Base-by-base conservation (phyloP, 1,140 invertebrate species). In the Steinernema khuongi region DNA sequence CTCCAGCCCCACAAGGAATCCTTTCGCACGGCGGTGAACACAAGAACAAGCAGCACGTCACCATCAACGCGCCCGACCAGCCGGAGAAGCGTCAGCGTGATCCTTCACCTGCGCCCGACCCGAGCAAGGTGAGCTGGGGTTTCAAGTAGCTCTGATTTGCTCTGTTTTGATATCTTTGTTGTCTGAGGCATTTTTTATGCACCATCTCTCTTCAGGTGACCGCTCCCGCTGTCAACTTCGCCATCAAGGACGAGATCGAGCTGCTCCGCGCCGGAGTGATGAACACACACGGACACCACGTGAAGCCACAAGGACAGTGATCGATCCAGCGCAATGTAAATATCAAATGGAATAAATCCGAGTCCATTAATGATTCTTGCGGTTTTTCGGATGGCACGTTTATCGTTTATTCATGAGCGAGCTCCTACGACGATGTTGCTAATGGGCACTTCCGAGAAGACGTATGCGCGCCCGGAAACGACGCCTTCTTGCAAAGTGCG, bases 171-270 rank as follows among this genome's bases (percentile, higher is more conserved):
- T 7, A 7, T 60, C 50, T 60, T 4, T 11, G 11, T 60, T 60
- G 50, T 17, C 26, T 60, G 4, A 7, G 19, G 22, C 19, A n/a
- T n/a, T n/a, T n/a, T n/a, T n/a, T n/a, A n/a, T 26, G 50, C 4
- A 60, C 7, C 26, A 17, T 60, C 36, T 7, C 36, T 17, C 26
- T 60, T 7, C 26, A 69, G 68, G 68, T 69, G 7, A 69, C 68
- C 26, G 68, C 68, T 11, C 4, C 68, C 7, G 68, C 28, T 2
- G 68, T 69, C 11, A 69, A 69, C 68, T 69, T 69, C 26, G 68
- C 68, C 14, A 69, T 69, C 68, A 69, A 69, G 68, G 68, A 69
- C 68, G 68, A 69, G 26, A 22, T 69, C 7, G 68, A 69, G 26
- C n/a, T 69, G 4, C 68, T 69, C 11, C 68, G 68, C 41, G 68